Percentiles rank a stretch among this genome's conserved stretches.
phyloP scores from a whole-genome alignment of 2,113 vertebrate genomes.

The Odocoileus hemionus region DNA sequence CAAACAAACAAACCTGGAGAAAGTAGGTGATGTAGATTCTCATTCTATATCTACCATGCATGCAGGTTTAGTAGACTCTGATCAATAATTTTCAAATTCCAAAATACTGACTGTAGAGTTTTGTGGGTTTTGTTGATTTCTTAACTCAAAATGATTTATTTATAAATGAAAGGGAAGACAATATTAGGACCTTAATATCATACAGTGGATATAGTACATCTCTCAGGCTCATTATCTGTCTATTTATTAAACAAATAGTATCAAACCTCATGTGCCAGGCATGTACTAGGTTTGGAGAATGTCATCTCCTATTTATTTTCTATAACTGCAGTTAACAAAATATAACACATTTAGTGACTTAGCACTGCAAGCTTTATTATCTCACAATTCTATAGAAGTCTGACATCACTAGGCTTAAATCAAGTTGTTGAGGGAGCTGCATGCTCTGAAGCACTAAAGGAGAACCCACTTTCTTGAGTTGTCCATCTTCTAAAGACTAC shows the following conservation, averaged over 20 bases:
- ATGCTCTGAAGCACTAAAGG: not conserved
- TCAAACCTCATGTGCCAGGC: not conserved
- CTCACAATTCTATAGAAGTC: not conserved
- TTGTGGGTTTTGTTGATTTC: not conserved
- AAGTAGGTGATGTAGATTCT: not conserved
- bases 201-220: not conserved
- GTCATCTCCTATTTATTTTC: not conserved
- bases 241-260: not conserved
- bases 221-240: not conserved
- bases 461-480: not conserved
- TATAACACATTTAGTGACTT: not conserved
- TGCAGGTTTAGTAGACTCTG: not conserved
- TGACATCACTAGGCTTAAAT: not conserved
- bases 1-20: not conserved
- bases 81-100: not conserved
- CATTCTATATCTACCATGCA: not conserved
- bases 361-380: not conserved
- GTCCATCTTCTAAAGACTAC: not conserved
- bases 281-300: not conserved
- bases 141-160: not conserved
- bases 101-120: not conserved
- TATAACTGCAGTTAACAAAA: not conserved
- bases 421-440: not conserved
- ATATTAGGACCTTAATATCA: not conserved
- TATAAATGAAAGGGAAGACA: not conserved